Evolutionary conservation across 2,888 invertebrate species (phyloP), one percentile per base, ranked within the genome.

Genomic region (Ectropis crepuscularia): DNA sequence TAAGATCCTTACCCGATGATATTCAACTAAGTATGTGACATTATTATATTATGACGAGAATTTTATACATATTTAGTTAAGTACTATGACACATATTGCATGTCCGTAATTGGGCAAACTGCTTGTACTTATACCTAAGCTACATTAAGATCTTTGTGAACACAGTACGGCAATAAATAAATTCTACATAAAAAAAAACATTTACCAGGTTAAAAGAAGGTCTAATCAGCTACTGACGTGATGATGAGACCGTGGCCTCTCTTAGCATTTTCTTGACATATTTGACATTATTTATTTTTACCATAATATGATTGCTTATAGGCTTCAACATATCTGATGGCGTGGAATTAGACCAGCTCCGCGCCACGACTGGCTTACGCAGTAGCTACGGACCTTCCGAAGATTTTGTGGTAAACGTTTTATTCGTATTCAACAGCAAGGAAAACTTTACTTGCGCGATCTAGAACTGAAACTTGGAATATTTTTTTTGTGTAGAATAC

Each of bases 381-480:
- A 89, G 92, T 92, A 92, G 90, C 92, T 84, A 90, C 89, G 92
- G 91, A 92, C 92, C 85, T 83, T 85, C 90, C 86, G 55, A 12
- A 0, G 0, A 1, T 0, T 0, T 2, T 0, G 0, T 0, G 0
- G 0, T 8, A 11, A 41, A 54, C 43, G 5, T 57, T 28, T 12
- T 57, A 61, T 75, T 73, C 77, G 75, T 80, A 81, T 72, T 37
- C 8, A 74, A 43, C 12, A 10, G 0, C 0, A 10, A 5, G 28
- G 71, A 79, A 88, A 86, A 85, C 72, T 77, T 75, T 63, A 47
- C 74, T 83, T 83, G 77, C 85, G 91, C 79, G 91, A 83, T 89
- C 74, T 75, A 91, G 89, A 67, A 76, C 69, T 65, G 16, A n/a
- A 75, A 68, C 57, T 81, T 71, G 16, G 0, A n/a, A 12, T 55